Base-by-base conservation (phyloP, 2,113 vertebrate genomes). In the Reinhardtius hippoglossoides region DNA sequence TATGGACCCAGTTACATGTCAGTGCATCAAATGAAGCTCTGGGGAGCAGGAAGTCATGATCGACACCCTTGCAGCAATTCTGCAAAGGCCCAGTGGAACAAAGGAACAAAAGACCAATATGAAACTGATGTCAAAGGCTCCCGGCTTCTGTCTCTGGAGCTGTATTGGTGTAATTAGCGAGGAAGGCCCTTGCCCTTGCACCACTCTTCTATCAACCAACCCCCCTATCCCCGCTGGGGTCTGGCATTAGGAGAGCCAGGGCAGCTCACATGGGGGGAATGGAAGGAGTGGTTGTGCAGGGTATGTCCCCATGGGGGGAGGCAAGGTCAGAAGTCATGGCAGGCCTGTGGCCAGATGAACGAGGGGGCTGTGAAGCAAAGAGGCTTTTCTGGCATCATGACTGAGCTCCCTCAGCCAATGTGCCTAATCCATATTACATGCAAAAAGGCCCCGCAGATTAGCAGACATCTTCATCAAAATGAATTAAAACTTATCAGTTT, bases 351-450 rank as follows among this genome's bases (percentile, higher is more conserved):
- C 88, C 91, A 92, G 92, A 93, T 90, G 85, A 93, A 90, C 59
- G 66, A 78, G 73, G 65, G 46, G 73, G 84, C 78, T 72, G 78
- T 67, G 88, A 85, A 80, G 89, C 80, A 93, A 91, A 92, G 84
- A 91, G 78, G 90, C 87, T 93, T 94, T 93, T 88, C 89, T 91
- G 89, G 84, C 89, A 86, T 89, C 84, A 78, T 91, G 81, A 71
- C 87, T 87, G 91, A 92, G 88, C 90, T 84, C 75, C 82, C 84
- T 44, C 73, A 86, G 87, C 92, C 88, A 89, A 88, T 93, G 90
- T 88, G 90, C 85, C 89, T 92, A 91, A 94, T 94, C 93, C 91
- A 93, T 92, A 94, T 93, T 91, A 91, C 92, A 90, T 78, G 55
- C 86, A 87, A 86, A 92, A 93, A 88, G 91, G 86, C 80, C 46